Conservation (phyloP, 1,140 invertebrate species). For the Subanguina moxae region DNA sequence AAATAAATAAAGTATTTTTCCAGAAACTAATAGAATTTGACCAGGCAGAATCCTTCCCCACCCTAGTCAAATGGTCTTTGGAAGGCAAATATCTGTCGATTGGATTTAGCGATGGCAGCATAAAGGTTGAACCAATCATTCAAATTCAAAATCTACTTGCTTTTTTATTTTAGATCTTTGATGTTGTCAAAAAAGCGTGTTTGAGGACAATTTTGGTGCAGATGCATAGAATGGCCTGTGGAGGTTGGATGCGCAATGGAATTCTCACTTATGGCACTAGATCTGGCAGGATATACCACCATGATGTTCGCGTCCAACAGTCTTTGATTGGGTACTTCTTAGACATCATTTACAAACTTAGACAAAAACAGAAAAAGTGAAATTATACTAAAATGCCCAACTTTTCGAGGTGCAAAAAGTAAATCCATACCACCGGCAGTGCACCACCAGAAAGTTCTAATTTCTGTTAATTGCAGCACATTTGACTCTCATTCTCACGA, state of each 20-base stretch:
- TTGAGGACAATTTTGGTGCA: conserved; percentile 4
- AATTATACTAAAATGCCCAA: too few relatives aligned
- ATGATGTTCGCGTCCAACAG: conserved; percentile 84
- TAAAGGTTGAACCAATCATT: too few relatives aligned
- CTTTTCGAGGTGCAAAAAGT: too few relatives aligned
- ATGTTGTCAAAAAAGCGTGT: conserved; percentile 4
- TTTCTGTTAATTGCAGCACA: neutral
- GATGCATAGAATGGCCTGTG: conserved; percentile 12
- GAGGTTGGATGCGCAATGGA: conserved; percentile 27
- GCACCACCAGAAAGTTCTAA: too few relatives aligned
- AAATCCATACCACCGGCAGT: too few relatives aligned
- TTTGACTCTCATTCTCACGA: conserved; percentile 50
- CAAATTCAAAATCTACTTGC: too few relatives aligned
- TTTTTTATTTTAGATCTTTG: conserved; percentile 16
- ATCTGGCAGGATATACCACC: conserved; percentile 82
- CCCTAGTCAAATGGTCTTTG: conserved; percentile 86
- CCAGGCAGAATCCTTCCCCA: conserved; percentile 65
- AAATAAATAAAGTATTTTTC: neutral
- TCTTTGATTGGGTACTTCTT: conserved; percentile 70
- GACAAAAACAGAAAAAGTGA: too few relatives aligned
- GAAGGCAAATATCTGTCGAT: conserved; percentile 83
- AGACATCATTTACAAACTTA: too few relatives aligned
- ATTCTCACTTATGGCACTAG: conserved; percentile 71
- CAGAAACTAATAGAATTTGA: conserved; percentile 68
- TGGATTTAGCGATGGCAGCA: conserved; percentile 63